Evolutionary conservation across 2,113 vertebrate species (phyloP), one percentile per base, ranked within the genome.

Genomic region (Coptodon rendalli): DNA sequence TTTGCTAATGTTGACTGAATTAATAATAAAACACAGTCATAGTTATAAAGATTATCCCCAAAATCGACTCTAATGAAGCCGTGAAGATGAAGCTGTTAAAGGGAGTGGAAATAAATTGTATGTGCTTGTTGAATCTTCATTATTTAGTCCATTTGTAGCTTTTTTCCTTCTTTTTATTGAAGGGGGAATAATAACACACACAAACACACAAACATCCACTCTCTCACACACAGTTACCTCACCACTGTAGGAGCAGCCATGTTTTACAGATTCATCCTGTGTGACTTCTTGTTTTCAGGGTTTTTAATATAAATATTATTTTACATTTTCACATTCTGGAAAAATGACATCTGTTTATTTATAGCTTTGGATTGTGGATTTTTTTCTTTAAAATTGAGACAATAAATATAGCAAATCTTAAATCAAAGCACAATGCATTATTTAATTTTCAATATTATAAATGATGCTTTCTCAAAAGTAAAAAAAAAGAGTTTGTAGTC

Each of bases 1-100:
- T 89, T 93, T 85, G 80, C 81, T 89, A 88, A 90, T 90, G 88
- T 79, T 54, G 61, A 76, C 31, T 68, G 83, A 87, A 86, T 61
- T 83, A 63, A 63, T 81, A 84, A 31, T 57, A n/a, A 84, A 86
- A 71, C 43, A 79, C 59, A 81, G 48, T 81, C 13, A 59, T 76
- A 68, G 73, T 78, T 14, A 53, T 92, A 80, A 86, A 83, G 14
- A 89, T 85, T 80, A 90, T 85, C 73, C 59, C 45, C 40, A 56
- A 88, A 91, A 90, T 86, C 40, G 57, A 29, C 29, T 24, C 4
- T 80, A 89, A 89, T 88, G 80, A 52, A 92, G 80, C 22, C 12
- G 7, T 5, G 82, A 80, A 84, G 87, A 84, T 68, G 27, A 85
- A 43, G 56, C 53, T 22, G 71, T 91, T 81, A 82, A n/a, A 84